Evolutionary conservation across 2,888 invertebrate genomes (phyloP), one percentile per base, ranked within the genome.

Genomic region (Mystacides longicornis): DNA sequence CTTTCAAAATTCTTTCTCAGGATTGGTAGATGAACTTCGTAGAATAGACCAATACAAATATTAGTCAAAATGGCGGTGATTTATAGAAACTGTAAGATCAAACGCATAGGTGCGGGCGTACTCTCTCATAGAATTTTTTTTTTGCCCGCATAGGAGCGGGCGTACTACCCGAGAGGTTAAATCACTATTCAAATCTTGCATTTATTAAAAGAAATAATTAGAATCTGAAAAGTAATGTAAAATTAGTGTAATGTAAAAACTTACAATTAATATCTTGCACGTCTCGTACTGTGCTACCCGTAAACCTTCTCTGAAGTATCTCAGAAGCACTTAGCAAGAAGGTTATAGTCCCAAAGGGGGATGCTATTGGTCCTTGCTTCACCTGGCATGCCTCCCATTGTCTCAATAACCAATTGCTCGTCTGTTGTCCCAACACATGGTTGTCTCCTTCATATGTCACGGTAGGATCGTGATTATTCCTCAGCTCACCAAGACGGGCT

Each of bases 371-470:
- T 2, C 68, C 65, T 42, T 71, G 71, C 0, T 76, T 76, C 2
- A 67, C 62, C 19, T 69, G 65, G 1, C 77, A 71, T 2, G 73
- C 67, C 45, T 72, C 74, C 81, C 83, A 86, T 67, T 87, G 87
- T 1, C 85, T 71, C 48, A 88, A 68, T 53, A 94, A 73, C 86
- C 91, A 94, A 73, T 93, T 94, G 66, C 89, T 89, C 0, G 91
- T 85, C 71, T 94, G 94, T 67, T 94, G 94, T 0, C 88, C 81
- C 2, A 96, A 76, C 20, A 95, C 93, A 71, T 90, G 93, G 73
- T 95, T 95, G 73, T 95, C 94, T 0, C 95, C 94, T 69, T 95
- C 95, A 70, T 93, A 93, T 0, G 95, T 95, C 54, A 90, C 88
- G 42, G 88, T 87, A 0, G 94, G 88, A 70, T 96, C 96, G 70